Evolutionary conservation across 30 jellyfish, hydroid and myxozoan genomes (phyloP).

Genomic region (Clytia hemisphaerica): DNA sequence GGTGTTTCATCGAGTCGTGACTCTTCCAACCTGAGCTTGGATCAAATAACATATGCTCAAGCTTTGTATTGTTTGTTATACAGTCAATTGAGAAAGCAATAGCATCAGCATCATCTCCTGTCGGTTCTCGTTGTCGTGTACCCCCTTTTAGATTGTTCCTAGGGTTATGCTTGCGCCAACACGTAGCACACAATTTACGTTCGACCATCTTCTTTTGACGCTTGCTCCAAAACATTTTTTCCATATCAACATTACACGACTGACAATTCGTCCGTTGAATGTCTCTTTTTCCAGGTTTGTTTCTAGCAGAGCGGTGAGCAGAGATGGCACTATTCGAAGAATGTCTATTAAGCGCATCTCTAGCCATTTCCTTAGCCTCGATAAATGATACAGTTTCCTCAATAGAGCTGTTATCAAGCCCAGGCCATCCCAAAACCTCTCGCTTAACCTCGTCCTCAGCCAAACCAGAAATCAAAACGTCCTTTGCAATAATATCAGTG

Average conservation of each 20-base stretch:
- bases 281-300: no score
- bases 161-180: no score
- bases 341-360: background rate
- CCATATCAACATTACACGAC: background rate
- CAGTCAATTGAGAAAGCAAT: background rate
- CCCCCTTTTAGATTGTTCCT: background rate
- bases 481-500: background rate
- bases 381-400: background rate
- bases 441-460: background rate
- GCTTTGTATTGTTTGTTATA: background rate
- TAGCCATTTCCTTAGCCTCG: slow-evolving; percentile 2
- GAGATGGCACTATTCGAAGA: no score
- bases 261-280: background rate
- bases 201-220: slow-evolving; percentile 2
- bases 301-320: no score
- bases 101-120: background rate
- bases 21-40: background rate
- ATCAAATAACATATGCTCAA: background rate
- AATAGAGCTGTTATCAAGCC: background rate
- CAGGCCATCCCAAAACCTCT: slow-evolving; percentile 4
- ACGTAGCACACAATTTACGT: no score
- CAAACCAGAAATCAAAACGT: background rate
- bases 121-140: background rate
- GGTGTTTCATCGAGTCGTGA: background rate
- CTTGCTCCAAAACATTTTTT: background rate